Base-by-base conservation (phyloP, 2,797 vertebrate genomes). In the Rhinogobio ventralis region DNA sequence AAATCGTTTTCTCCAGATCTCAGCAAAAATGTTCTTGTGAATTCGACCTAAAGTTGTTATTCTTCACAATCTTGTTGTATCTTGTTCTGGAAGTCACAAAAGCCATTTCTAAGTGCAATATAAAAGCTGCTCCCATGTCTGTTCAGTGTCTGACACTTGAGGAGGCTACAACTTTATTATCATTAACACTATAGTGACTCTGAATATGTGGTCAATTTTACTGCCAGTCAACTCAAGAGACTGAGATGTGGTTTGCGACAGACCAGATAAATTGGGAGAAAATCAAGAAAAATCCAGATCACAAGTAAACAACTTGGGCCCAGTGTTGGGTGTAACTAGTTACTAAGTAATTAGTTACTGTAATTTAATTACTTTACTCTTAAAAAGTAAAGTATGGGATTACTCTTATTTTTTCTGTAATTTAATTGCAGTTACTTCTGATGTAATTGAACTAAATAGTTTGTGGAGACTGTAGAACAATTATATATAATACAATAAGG, bases 1-100 rank as follows among this genome's bases (percentile, higher is more conserved):
- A 42, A 39, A 8, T 39, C 9, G 39, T 39, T 39, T 39, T 9
- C 39, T 39, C 7, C 36, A 39, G 36, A 57, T 36, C 28, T 36
- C 49, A 57, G 20, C 51, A 17, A 76, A 51, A 25, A 15, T 42
- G 23, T 71, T 42, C 8, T 60, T 42, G 57, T 45, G 36, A 20
- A 42, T 77, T n/a, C 4, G 4, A n/a, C n/a, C 33, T 60, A 15
- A 42, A 79, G 62, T 39, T 53, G 64, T 68, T 51, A 51, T 67
- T 51, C n/a, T 33, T 80, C 14, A 51, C 28, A 0, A 28, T 46
- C 39, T 45, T 45, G 8, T 49, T 67, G 23, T 67, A 5, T 39
- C 64, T 80, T 68, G 28, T 79, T 67, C 45, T 68, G 45, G 64
- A 68, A 30, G 78, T 80, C 78, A 68, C 78, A 49, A 68, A 80